Evolutionary conservation across 2,888 invertebrate species (phyloP).

Genomic region (Nomada fucata): DNA sequence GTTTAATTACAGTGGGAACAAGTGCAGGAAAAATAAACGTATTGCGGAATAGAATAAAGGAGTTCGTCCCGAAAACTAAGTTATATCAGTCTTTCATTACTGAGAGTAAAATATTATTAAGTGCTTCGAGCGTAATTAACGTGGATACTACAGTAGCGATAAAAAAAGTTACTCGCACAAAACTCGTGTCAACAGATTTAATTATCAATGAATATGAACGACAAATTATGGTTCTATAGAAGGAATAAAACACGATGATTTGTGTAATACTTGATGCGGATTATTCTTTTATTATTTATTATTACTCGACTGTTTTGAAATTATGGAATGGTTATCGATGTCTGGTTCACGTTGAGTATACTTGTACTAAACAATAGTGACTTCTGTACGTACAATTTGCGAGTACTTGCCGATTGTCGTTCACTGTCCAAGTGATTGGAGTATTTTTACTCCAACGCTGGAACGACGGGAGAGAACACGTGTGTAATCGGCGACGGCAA

Average conservation of each 20-base stretch:
- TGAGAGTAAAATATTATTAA: not conserved
- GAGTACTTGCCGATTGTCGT: not conserved
- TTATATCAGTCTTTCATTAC: not conserved
- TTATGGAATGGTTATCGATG: not conserved
- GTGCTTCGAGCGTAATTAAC: not conserved
- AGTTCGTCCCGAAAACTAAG: not conserved
- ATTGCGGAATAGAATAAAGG: not conserved
- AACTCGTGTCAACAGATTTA: not conserved
- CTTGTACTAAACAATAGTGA: not conserved
- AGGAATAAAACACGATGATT: not conserved
- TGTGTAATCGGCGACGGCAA: conserved; percentile 53
- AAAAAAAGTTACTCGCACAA: not conserved
- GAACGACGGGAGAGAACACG: conserved; percentile 27
- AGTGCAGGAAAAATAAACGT: too few relatives aligned
- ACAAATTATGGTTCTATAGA: not conserved
- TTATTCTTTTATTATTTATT: not conserved
- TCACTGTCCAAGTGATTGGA: not conserved
- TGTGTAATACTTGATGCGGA: not conserved
- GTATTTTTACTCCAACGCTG: not conserved
- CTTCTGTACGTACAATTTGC: conserved; percentile 2
- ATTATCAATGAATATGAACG: not conserved
- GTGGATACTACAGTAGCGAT: too few relatives aligned
- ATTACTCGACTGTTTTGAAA: not conserved
- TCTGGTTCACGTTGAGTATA: not conserved
- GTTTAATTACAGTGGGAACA: too few relatives aligned